A percentile compares a stretch with the other conserved stretches of the same genome.
phyloP scores from a whole-genome alignment of 2,888 invertebrate species.

The Tenthredo amoena region DNA sequence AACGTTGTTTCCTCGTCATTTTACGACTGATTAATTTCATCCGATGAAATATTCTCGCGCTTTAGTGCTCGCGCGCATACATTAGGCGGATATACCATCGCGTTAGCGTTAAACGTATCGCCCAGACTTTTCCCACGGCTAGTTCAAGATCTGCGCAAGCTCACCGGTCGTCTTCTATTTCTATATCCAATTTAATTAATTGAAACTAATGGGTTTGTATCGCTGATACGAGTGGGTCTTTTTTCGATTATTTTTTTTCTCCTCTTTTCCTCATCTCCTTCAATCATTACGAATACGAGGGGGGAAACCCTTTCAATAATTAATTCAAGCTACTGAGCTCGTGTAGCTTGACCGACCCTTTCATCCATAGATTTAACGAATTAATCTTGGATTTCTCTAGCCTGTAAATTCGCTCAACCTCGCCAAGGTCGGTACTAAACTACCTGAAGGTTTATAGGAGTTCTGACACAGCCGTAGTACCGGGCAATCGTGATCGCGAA shows the following conservation, averaged over 20 bases:
- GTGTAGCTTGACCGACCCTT: background rate
- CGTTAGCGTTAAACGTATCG: background rate
- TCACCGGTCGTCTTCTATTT: background rate
- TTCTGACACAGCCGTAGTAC: background rate
- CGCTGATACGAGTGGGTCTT: background rate
- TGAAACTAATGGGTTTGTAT: background rate
- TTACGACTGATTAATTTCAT: conserved; percentile 37
- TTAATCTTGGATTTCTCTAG: background rate
- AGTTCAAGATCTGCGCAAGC: background rate
- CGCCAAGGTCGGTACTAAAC: background rate
- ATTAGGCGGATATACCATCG: background rate
- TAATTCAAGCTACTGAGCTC: background rate
- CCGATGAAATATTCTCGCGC: background rate
- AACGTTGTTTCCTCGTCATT: conserved; percentile 29
- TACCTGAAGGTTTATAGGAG: background rate
- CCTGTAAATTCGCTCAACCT: background rate
- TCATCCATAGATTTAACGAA: background rate
- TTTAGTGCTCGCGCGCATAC: background rate
- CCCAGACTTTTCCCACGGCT: conserved; percentile 4
- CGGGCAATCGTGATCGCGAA: background rate
- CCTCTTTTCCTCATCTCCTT: background rate
- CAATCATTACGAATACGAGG: background rate
- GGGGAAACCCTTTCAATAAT: background rate
- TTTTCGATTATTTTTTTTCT: background rate
- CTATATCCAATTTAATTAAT: background rate